phyloP scores from a whole-genome alignment of 92 coral and sea anemone genomes.

The Galaxea fascicularis region DNA sequence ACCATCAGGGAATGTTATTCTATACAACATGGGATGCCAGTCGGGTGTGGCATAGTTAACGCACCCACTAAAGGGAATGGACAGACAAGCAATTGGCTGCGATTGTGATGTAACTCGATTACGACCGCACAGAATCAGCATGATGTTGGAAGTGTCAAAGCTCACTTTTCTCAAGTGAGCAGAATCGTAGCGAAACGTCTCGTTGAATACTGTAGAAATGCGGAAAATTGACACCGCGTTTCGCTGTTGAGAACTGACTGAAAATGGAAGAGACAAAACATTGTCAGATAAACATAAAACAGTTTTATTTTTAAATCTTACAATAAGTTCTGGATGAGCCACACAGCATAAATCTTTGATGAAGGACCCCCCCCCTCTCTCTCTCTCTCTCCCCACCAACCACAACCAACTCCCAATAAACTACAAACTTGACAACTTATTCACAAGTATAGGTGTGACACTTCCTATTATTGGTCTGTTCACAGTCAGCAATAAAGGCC shows the following conservation, averaged over 20 bases:
- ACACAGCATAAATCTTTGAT: too few species aligned
- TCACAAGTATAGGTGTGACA: too few species aligned
- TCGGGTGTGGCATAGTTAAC: slow-evolving; percentile 58
- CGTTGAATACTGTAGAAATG: slow-evolving; percentile 69
- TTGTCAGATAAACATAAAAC: neutral
- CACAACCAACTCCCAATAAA: too few species aligned
- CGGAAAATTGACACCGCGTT: slow-evolving; percentile 69
- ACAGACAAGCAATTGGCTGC: slow-evolving; percentile 74
- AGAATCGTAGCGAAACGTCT: slow-evolving; percentile 73
- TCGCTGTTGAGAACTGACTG: slow-evolving; percentile 21
- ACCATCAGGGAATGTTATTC: slow-evolving; percentile 34
- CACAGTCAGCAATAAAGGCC: too few species aligned
- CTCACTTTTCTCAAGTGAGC: slow-evolving; percentile 68
- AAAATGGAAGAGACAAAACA: neutral
- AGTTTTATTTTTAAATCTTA: too few species aligned
- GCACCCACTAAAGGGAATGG: slow-evolving; percentile 77
- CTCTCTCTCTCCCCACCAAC: too few species aligned
- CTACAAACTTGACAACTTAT: too few species aligned
- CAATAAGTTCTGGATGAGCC: too few species aligned
- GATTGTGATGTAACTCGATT: slow-evolving; percentile 78
- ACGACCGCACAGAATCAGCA: slow-evolving; percentile 81
- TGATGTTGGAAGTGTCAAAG: slow-evolving; percentile 62
- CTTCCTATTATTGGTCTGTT: too few species aligned
- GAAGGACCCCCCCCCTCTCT: too few species aligned
- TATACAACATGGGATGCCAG: slow-evolving; percentile 77